These are phyloP conservation scores for Epicampocera succincta DNA, from an alignment of 2,888 invertebrate genomes.

Conservation along the genomic window DNA sequence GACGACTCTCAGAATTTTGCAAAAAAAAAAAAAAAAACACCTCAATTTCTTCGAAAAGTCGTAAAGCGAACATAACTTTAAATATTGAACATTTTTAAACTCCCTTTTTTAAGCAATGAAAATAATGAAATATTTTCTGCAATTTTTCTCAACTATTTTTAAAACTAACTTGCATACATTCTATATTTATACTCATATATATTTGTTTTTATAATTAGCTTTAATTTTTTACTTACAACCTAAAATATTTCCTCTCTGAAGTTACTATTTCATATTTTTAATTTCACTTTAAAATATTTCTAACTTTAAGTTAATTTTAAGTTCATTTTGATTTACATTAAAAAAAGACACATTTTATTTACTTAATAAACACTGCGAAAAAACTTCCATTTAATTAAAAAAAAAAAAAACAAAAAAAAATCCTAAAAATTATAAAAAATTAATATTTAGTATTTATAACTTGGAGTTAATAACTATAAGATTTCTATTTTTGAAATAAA, in stretches of 20 bases:
- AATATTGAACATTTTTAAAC: background rate
- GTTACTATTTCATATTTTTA: too few species aligned
- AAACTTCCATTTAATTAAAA: conserved; percentile 37
- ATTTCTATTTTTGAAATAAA: conserved; percentile 57
- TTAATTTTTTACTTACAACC: too few species aligned
- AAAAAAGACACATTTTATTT: conserved; percentile 48
- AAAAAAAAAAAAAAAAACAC: too few species aligned
- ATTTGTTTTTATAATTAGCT: background rate
- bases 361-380: conserved; percentile 24
- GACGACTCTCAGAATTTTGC: too few species aligned
- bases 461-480: conserved; percentile 70
- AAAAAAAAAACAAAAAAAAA: background rate
- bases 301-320: too few species aligned
- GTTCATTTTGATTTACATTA: too few species aligned
- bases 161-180: conserved; percentile 37
- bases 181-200: conserved; percentile 23
- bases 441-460: background rate
- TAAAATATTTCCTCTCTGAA: too few species aligned
- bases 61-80: background rate
- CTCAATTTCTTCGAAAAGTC: too few species aligned
- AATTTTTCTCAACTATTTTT: background rate
- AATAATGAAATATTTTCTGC: background rate
- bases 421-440: background rate
- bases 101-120: background rate
- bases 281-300: too few species aligned